Evolutionary conservation across 2,888 invertebrate species (phyloP).

Genomic region (Aspidiotus destructor): DNA sequence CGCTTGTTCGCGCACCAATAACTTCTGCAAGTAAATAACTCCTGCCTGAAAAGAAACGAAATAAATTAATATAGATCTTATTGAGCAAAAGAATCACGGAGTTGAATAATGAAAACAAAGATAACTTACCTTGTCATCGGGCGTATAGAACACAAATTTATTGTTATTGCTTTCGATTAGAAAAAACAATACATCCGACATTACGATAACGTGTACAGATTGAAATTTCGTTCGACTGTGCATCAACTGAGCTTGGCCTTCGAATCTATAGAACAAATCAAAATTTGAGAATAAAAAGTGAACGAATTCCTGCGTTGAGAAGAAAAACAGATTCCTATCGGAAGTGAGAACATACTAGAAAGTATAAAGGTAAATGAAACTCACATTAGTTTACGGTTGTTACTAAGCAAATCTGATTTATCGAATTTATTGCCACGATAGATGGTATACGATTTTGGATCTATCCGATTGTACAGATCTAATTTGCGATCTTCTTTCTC

Average conservation of each 20-base stretch:
- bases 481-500: constrained; percentile 79
- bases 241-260: constrained; percentile 81
- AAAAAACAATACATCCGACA: constrained; percentile 86
- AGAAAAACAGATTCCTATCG: neutral
- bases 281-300: neutral
- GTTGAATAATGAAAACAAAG: neutral
- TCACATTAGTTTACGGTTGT: constrained; percentile 67
- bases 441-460: constrained; percentile 81
- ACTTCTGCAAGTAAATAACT: constrained; percentile 81
- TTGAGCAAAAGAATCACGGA: neutral
- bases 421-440: constrained; percentile 81
- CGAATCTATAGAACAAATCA: constrained; percentile 53
- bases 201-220: constrained; percentile 74
- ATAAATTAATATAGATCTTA: neutral
- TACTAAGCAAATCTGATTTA: constrained; percentile 79
- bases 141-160: constrained; percentile 65
- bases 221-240: constrained; percentile 75
- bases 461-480: constrained; percentile 85
- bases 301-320: neutral
- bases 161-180: constrained; percentile 54
- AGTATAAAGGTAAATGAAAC: constrained; percentile 36
- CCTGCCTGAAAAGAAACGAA: constrained; percentile 48
- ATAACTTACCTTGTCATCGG: constrained; percentile 72
- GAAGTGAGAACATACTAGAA: neutral
- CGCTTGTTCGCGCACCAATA: constrained; percentile 87